Evolutionary conservation across 2,113 vertebrate genomes (phyloP).

Genomic region (Leucoraja erinaceus): DNA sequence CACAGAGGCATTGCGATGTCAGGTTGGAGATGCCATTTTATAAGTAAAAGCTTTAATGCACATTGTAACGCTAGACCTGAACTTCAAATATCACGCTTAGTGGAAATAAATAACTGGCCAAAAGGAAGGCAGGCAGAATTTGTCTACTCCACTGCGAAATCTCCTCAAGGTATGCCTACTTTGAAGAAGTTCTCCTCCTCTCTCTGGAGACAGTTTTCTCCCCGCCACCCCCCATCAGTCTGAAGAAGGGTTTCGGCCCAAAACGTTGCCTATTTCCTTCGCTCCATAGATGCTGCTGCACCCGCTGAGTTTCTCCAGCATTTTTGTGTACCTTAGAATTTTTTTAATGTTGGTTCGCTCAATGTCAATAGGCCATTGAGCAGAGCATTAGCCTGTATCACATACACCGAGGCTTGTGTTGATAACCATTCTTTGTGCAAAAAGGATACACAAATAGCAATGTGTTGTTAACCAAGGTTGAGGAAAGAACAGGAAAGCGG

Average conservation of each 20-base stretch:
- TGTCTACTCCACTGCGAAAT: too few species aligned
- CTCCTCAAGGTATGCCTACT: too few species aligned
- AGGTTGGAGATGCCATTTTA: background rate
- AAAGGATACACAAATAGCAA: background rate
- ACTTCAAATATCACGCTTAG: background rate
- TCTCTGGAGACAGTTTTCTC: too few species aligned
- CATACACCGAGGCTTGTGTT: background rate
- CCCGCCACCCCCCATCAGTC: too few species aligned
- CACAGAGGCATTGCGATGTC: background rate
- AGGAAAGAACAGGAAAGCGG: background rate
- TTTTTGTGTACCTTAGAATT: too few species aligned
- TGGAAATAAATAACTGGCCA: background rate
- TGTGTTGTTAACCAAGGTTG: background rate
- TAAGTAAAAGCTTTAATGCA: background rate
- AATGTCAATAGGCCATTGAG: background rate
- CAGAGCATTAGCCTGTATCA: background rate
- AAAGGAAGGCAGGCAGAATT: background rate
- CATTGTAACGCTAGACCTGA: background rate
- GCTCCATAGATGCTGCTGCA: too few species aligned
- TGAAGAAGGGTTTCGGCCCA: too few species aligned
- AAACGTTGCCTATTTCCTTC: too few species aligned
- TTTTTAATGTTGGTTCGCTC: too few species aligned
- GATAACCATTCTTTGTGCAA: background rate
- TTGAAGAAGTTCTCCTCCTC: too few species aligned
- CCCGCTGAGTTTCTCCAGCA: too few species aligned